Evolutionary conservation across 92 coral and sea anemone species (phyloP).

Genomic region (Pocillopora meandrina): DNA sequence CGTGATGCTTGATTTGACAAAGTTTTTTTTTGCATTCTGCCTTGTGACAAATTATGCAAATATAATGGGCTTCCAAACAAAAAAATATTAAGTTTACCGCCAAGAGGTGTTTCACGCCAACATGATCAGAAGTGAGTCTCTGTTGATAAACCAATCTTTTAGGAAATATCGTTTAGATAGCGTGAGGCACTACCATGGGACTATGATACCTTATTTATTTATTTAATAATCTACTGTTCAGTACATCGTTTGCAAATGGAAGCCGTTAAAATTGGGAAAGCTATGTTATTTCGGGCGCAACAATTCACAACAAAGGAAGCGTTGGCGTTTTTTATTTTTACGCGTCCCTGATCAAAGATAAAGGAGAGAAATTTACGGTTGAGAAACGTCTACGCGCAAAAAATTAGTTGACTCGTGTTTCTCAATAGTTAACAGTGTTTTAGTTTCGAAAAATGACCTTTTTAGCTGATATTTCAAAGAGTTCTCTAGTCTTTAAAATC

Average conservation of each 20-base stretch:
- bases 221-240: too few species aligned
- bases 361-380: not conserved
- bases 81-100: not conserved
- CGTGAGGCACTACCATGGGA: too few species aligned
- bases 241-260: too few species aligned
- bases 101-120: not conserved
- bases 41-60: not conserved
- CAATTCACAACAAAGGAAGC: not conserved
- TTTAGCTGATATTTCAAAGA: too few species aligned
- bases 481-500: too few species aligned
- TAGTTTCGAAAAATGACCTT: too few species aligned
- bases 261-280: too few species aligned
- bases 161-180: too few species aligned
- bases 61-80: not conserved
- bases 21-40: not conserved
- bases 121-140: slow-evolving; percentile 2
- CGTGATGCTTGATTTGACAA: not conserved
- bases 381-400: not conserved
- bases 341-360: not conserved
- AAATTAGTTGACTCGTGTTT: not conserved
- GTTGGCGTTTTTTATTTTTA: not conserved
- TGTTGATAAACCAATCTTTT: not conserved
- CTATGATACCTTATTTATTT: too few species aligned
- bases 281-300: not conserved
- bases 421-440: not conserved